Percentiles rank a stretch among this genome's conserved stretches.
Conservation (phyloP, 2,888 invertebrate genomes). For the Troides oblongomaculatus region DNA sequence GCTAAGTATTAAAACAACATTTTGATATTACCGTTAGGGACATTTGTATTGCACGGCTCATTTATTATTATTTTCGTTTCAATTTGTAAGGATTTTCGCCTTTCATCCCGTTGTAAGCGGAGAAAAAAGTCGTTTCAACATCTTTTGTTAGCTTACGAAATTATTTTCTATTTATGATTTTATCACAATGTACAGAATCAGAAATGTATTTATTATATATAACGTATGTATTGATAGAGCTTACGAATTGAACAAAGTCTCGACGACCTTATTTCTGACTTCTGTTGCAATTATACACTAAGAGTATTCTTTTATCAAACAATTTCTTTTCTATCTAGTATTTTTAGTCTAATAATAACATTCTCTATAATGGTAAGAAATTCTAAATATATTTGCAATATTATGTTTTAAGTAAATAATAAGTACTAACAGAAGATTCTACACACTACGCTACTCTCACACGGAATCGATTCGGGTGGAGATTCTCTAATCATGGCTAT, state of each 20-base stretch:
- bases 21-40: not conserved
- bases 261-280: not conserved
- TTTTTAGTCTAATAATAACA: too few species aligned
- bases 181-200: not conserved
- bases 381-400: too few species aligned
- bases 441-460: too few species aligned
- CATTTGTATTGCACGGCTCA: slow-evolving; percentile 9
- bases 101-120: slow-evolving; percentile 17
- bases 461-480: too few species aligned
- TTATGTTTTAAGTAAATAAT: too few species aligned
- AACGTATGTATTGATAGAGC: not conserved
- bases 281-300: not conserved
- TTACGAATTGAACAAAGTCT: too few species aligned
- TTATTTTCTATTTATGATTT: slow-evolving; percentile 6
- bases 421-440: too few species aligned
- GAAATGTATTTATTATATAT: not conserved
- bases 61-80: slow-evolving; percentile 21
- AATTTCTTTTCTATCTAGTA: too few species aligned
- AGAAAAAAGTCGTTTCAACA: slow-evolving; percentile 14
- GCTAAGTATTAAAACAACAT: too few species aligned
- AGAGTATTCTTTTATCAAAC: not conserved
- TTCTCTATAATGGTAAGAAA: too few species aligned
- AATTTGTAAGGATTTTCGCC: slow-evolving; percentile 11
- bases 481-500: too few species aligned
- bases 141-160: slow-evolving; percentile 16